Base-by-base conservation (phyloP, 2,888 invertebrate species). In the Heliconius ethilla region DNA sequence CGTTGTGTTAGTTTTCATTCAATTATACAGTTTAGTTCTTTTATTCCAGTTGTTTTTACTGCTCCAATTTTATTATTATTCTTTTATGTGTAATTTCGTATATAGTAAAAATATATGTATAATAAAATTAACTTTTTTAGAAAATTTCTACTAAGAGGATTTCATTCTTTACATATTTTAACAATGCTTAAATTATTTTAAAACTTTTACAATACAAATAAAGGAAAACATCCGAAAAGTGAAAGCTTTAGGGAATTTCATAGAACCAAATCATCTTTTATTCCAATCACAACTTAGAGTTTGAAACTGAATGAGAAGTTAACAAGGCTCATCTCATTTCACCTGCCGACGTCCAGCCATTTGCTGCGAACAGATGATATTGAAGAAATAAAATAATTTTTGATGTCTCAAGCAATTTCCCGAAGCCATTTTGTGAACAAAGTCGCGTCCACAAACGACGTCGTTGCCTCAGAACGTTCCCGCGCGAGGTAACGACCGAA, bases 381-480 rank as follows among this genome's bases (percentile, higher is more conserved):
- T 22, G 33, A 15, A 37, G 33, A 65, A 74, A 40, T 74, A 40
- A 74, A 74, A 74, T 74, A 63, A 45, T 45, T 74, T 74, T 63
- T 62, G 40, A 74, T 62, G 62, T 37, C 63, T 74, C 37, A 3
- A 45, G 63, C 74, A 74, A 74, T 74, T 74, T 74, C 29, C 74
- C 33, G 9, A 51, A 75, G 66, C 75, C 66, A 66, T 75, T 65
- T 9, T 6, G 51, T 13, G 55, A 55, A 75, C 66, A 75, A 66
- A 75, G 66, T 66, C 66, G 51, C 55, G 40, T 66, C 66, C 75
- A 27, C 66, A 75, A 65, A 66, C 66, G 75, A 75, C 75, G 55
- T 55, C 66, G 66, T 55, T 29, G 66, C 66, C 15, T 15, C 45
- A 55, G 40, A 63, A 55, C 72, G 72, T 59, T 72, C n/a, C 10